These are phyloP conservation scores for Conistra vaccinii DNA, from an alignment of 2,888 invertebrate genomes.

Conservation along the genomic window DNA sequence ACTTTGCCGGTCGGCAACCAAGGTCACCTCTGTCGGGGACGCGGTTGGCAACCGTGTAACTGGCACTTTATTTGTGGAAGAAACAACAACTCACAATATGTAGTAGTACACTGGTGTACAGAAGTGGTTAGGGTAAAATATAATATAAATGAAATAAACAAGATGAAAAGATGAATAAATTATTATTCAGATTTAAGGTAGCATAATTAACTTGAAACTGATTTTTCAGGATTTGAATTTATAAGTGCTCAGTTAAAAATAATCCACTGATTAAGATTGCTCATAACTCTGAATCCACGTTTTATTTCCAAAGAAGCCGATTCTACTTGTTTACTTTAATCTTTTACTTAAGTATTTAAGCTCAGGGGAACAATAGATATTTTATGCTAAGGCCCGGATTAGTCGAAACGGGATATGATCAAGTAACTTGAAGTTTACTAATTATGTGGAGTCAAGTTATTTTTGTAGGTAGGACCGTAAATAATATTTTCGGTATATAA, in stretches of 20 bases:
- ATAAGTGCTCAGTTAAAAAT: neutral
- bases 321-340: conserved; percentile 31
- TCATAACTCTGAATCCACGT: conserved; percentile 17
- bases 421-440: conserved; percentile 20
- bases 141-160: too few relatives aligned
- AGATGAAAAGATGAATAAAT: too few relatives aligned
- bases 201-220: too few relatives aligned
- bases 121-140: too few relatives aligned
- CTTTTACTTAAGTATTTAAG: conserved; percentile 16
- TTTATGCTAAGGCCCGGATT: conserved; percentile 16
- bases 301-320: conserved; percentile 25
- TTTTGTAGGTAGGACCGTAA: neutral
- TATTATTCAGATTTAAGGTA: too few relatives aligned
- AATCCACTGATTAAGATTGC: conserved; percentile 9
- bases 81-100: too few relatives aligned
- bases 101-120: too few relatives aligned
- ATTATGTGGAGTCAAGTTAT: conserved; percentile 19
- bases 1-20: too few relatives aligned
- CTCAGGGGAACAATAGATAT: conserved; percentile 40
- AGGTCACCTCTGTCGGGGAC: too few relatives aligned
- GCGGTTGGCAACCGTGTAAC: too few relatives aligned
- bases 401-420: conserved; percentile 32
- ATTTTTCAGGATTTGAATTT: neutral
- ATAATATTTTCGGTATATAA: neutral
- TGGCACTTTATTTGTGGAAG: too few relatives aligned